Evolutionary conservation across 2,888 invertebrate genomes (phyloP), one percentile per base, ranked within the genome.

Genomic region (Megastigmus dorsalis): DNA sequence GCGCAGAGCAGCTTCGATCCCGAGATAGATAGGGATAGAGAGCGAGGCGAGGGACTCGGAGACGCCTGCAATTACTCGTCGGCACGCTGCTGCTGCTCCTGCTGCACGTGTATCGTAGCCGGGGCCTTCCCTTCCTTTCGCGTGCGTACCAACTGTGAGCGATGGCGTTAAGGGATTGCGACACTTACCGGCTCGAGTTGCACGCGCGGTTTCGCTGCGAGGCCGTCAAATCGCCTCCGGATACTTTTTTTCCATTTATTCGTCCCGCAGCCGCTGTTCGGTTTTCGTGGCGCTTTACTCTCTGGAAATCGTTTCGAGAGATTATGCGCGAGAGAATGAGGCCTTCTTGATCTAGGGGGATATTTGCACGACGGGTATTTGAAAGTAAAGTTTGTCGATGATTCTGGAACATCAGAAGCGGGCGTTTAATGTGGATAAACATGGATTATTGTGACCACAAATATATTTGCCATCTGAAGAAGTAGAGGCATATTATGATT

Each of bases 61-160:
- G 59, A n/a, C 41, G 59, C 20, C 45, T 69, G 69, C 69, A 60
- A 69, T 69, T 69, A 68, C 66, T 68, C 18, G n/a, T 6, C 41
- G 20, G 65, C 26, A n/a, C n/a, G n/a, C n/a, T n/a, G n/a, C n/a
- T n/a, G n/a, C n/a, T n/a, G n/a, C n/a, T n/a, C n/a, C n/a, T n/a
- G n/a, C n/a, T n/a, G 38, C 23, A 7, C 23, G 30, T 48, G 57
- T 48, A 57, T 68, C 57, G 57, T n/a, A n/a, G n/a, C n/a, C 57
- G 26, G 18, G n/a, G 4, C 43, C 66, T 66, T 66, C 66, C n/a
- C n/a, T n/a, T n/a, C n/a, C n/a, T n/a, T n/a, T n/a, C 43, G 43
- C 18, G 41, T 41, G 52, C 41, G 52, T n/a, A n/a, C n/a, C n/a
- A n/a, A n/a, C n/a, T n/a, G n/a, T 54, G 65, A 65, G 52, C 65